Percentiles rank a stretch among this genome's conserved stretches.
phyloP scores from a whole-genome alignment of 2,797 vertebrate genomes.

The Protosalanx chinensis region DNA sequence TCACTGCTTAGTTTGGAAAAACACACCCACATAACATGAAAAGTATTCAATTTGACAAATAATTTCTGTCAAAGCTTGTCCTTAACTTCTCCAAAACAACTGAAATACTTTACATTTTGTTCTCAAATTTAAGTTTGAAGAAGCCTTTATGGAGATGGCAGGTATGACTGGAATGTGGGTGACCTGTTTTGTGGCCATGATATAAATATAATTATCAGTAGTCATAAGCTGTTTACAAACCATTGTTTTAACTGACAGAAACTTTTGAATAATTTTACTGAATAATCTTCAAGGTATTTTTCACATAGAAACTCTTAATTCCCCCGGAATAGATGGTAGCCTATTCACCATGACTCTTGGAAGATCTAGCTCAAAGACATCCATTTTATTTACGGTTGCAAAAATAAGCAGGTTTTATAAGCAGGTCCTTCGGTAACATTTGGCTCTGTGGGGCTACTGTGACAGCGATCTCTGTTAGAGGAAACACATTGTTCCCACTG shows the following conservation, averaged over 20 bases:
- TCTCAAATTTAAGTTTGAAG: not conserved
- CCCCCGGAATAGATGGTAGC: too few relatives aligned
- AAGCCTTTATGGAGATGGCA: slow-evolving; percentile 6
- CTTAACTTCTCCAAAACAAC: too few relatives aligned
- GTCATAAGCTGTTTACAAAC: slow-evolving; percentile 35
- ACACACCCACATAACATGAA: too few relatives aligned
- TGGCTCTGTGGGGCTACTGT: not conserved
- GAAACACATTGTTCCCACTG: slow-evolving; percentile 14
- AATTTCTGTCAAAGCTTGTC: too few relatives aligned
- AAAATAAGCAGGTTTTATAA: too few relatives aligned
- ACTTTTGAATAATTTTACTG: not conserved
- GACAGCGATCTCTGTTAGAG: not conserved
- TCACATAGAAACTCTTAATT: not conserved
- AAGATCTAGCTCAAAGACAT: not conserved
- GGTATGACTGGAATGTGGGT: slow-evolving; percentile 43
- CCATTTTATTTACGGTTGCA: not conserved
- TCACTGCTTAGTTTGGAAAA: too few relatives aligned
- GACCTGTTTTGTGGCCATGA: slow-evolving; percentile 36
- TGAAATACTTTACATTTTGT: too few relatives aligned
- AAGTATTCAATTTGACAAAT: too few relatives aligned
- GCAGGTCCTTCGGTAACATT: not conserved
- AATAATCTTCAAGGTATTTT: not conserved
- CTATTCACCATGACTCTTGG: too few relatives aligned
- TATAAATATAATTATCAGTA: slow-evolving; percentile 31
- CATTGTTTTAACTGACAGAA: slow-evolving; percentile 28